These are phyloP conservation scores for Entelurus aequoreus DNA, from an alignment of 2,113 vertebrate genomes.

Conservation along the genomic window DNA sequence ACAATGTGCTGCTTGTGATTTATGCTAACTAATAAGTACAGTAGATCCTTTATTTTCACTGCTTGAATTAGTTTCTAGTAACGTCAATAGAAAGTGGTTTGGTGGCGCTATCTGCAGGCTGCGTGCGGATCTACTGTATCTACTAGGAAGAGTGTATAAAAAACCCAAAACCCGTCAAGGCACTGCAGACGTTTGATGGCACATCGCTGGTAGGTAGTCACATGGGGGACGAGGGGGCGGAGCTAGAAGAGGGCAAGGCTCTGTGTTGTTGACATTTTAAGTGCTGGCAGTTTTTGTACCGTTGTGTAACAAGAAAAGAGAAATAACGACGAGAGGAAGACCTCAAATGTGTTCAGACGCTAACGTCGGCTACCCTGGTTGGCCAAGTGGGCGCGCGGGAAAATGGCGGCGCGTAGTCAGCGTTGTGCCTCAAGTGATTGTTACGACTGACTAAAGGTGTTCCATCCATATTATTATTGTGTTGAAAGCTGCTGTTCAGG, in stretches of 20 bases:
- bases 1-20: constrained; percentile 1
- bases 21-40: constrained; percentile 14
- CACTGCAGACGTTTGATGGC: constrained; percentile 73
- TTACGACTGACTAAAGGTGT: neutral
- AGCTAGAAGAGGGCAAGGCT: constrained; percentile 29
- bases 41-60: neutral
- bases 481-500: constrained; percentile 51
- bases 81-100: too few species aligned
- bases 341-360: constrained; percentile 2
- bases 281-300: constrained; percentile 65
- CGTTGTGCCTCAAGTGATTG: neutral
- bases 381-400: neutral
- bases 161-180: constrained; percentile 70
- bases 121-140: neutral
- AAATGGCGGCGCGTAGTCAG: neutral
- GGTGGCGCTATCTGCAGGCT: too few species aligned
- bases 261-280: constrained; percentile 38
- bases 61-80: too few species aligned
- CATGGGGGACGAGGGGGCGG: neutral
- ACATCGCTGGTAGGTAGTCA: constrained; percentile 43
- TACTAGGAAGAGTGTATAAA: constrained; percentile 4
- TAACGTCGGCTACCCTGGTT: constrained; percentile 5
- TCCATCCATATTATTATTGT: neutral
- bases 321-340: constrained; percentile 17
- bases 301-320: constrained; percentile 33